Evolutionary conservation across 2,113 vertebrate species (phyloP).

Genomic region (Callionymus lyra): DNA sequence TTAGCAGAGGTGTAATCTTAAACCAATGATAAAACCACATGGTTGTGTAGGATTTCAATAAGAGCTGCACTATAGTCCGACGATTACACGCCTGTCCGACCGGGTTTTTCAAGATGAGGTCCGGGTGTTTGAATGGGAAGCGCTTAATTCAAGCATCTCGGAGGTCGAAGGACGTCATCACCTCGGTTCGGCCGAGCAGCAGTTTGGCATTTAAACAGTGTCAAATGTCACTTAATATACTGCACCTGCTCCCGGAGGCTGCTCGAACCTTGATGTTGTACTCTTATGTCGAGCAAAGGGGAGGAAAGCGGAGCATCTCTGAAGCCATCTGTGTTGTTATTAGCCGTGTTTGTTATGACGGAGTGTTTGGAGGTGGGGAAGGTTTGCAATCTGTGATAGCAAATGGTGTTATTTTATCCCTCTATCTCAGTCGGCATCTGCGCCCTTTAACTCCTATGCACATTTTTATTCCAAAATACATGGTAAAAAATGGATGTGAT

Average conservation of each 20-base stretch:
- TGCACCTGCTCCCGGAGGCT: constrained; percentile 13
- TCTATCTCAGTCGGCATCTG: no score
- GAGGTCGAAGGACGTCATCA: constrained; percentile 24
- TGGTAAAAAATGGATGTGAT: no score
- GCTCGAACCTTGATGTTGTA: constrained; percentile 30
- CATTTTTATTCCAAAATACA: no score
- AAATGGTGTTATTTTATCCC: constrained; percentile 3
- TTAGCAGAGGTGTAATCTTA: no score
- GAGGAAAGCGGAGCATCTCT: constrained; percentile 17
- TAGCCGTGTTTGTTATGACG: constrained; percentile 19
- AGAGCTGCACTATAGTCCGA: constrained; percentile 1
- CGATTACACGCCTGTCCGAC: constrained; percentile 44
- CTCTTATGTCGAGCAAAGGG: constrained; percentile 40
- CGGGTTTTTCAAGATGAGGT: neutral
- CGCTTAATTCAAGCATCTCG: constrained; percentile 11
- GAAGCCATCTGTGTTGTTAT: constrained; percentile 49
- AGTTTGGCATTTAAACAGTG: constrained; percentile 31
- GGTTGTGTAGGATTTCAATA: no score
- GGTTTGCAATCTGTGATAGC: constrained; percentile 33
- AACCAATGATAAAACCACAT: no score
- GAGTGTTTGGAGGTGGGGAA: constrained; percentile 23
- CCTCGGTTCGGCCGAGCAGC: constrained; percentile 12
- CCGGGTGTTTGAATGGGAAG: no score
- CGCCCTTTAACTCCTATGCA: no score
- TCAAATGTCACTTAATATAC: constrained; percentile 27